phyloP scores from a whole-genome alignment of 2,888 invertebrate species.

The Caenorhabditis zanzibari region DNA sequence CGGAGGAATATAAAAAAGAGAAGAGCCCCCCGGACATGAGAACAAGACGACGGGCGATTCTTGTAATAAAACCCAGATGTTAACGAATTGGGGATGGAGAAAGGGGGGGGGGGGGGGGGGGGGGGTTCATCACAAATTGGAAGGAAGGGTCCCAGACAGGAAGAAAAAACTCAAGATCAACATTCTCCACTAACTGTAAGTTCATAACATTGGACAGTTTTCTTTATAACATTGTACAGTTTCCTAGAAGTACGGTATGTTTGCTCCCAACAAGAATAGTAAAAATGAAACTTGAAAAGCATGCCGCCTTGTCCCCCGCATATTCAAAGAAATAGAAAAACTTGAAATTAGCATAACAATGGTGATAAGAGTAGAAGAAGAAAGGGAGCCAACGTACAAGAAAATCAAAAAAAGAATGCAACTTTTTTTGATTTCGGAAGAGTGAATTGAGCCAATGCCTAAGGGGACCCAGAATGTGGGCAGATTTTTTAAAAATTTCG shows the following conservation, averaged over 20 bases:
- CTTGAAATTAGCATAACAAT: constrained; percentile 57
- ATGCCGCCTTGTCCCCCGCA: constrained; percentile 9
- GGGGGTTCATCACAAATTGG: constrained; percentile 30
- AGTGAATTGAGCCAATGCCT: too few species aligned
- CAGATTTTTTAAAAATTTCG: too few species aligned
- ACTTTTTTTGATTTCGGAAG: not conserved
- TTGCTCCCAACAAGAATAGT: too few species aligned
- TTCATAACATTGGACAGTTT: too few species aligned
- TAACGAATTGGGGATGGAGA: too few species aligned
- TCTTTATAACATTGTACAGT: too few species aligned
- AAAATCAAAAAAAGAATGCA: not conserved
- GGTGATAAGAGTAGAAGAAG: not conserved
- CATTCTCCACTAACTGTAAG: not conserved
- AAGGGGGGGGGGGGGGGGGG: not conserved
- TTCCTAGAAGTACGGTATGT: too few species aligned
- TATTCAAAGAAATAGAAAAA: not conserved
- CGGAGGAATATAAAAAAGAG: constrained; percentile 40
- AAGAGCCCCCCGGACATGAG: not conserved
- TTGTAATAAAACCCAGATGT: constrained; percentile 65
- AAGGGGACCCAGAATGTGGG: too few species aligned
- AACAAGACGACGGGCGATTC: constrained; percentile 31
- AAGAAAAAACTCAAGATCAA: too few species aligned
- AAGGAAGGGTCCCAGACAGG: not conserved
- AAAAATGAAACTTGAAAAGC: constrained; percentile 1
- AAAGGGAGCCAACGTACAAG: not conserved